Evolutionary conservation across 53 echinoderm and acorn worm species (phyloP).

Genomic region (Paracentrotus lividus): DNA sequence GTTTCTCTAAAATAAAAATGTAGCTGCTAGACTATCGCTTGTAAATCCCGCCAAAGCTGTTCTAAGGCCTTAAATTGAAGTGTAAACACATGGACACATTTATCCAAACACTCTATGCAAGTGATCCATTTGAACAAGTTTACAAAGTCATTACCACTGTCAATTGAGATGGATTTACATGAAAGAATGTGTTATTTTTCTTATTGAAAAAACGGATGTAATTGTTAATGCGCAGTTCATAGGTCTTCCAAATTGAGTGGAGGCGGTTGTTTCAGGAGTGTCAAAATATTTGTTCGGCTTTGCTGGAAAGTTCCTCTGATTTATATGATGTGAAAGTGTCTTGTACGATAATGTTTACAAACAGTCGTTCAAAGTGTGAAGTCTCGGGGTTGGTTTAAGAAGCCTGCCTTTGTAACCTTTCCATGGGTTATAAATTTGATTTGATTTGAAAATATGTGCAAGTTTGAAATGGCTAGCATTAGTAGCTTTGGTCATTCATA

Average conservation of each 20-base stretch:
- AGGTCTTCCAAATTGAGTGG: not conserved
- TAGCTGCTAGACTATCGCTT: not conserved
- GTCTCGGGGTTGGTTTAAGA: not conserved
- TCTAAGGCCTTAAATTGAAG: not conserved
- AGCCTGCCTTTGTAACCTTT: constrained; percentile 2
- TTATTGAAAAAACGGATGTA: not conserved
- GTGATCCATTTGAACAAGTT: not conserved
- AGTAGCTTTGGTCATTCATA: not conserved
- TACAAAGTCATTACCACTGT: constrained; percentile 12
- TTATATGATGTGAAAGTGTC: constrained; percentile 4
- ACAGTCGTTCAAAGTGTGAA: constrained; percentile 29
- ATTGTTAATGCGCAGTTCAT: not conserved
- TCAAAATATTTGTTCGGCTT: constrained; percentile 22
- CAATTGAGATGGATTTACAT: not conserved
- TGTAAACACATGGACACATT: constrained; percentile 13
- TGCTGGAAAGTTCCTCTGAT: constrained; percentile 3
- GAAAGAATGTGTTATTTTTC: not conserved
- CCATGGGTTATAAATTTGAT: not conserved
- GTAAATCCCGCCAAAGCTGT: not conserved
- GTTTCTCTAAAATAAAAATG: not conserved
- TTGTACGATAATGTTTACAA: constrained; percentile 10
- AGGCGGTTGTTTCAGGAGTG: constrained; percentile 25
- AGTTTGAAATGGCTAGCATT: not conserved
- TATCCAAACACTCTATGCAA: not conserved
- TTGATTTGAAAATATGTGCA: not conserved